Evolutionary conservation across 2,797 vertebrate species (phyloP).

Genomic region (Moxostoma hubbsi): DNA sequence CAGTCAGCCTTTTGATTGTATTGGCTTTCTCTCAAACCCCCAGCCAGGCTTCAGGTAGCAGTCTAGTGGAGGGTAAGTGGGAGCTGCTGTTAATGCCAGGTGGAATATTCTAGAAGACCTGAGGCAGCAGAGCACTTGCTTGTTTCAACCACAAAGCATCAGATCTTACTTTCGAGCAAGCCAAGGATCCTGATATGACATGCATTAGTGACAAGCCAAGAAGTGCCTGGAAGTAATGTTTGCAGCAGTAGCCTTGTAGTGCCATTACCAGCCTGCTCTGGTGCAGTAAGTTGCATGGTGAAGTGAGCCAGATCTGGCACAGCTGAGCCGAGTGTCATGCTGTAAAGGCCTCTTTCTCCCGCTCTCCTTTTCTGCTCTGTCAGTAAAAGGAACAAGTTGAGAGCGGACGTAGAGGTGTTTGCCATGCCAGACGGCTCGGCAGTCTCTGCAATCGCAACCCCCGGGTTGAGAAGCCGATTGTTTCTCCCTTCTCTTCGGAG

Average conservation of each 20-base stretch:
- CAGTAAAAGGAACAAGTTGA: constrained; percentile 63
- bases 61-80: constrained; percentile 59
- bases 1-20: constrained; percentile 58
- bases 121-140: constrained; percentile 31
- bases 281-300: constrained; percentile 41
- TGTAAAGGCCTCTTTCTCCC: constrained; percentile 58
- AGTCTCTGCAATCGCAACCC: constrained; percentile 65
- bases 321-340: constrained; percentile 57
- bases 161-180: constrained; percentile 35
- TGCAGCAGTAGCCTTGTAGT: constrained; percentile 49
- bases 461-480: constrained; percentile 71
- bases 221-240: constrained; percentile 33
- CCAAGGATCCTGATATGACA: constrained; percentile 31
- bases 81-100: constrained; percentile 50
- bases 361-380: constrained; percentile 61
- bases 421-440: constrained; percentile 50
- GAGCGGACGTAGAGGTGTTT: constrained; percentile 56
- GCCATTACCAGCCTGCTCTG: constrained; percentile 52
- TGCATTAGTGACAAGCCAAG: constrained; percentile 47
- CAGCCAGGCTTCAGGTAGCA: constrained; percentile 60
- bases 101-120: constrained; percentile 47
- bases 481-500: constrained; percentile 70
- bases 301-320: constrained; percentile 55
- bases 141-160: constrained; percentile 39
- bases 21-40: constrained; percentile 61